phyloP scores from a whole-genome alignment of 2,113 vertebrate species.

The Amphiprion percula region DNA sequence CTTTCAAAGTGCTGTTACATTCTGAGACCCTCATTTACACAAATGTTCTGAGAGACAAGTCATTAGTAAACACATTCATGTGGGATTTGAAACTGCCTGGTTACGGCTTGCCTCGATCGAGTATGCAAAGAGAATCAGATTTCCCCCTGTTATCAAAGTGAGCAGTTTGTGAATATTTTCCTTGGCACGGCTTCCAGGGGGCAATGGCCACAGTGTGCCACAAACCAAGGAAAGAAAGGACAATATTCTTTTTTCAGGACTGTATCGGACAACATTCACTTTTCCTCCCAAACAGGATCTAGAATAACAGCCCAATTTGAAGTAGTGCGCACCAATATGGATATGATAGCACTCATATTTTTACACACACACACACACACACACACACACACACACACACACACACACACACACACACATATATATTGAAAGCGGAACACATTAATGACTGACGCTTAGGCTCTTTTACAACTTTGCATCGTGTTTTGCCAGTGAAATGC shows the following conservation, averaged over 20 bases:
- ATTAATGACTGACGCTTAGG: too few species aligned
- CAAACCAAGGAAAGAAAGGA: slow-evolving; percentile 66
- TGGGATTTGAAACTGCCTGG: slow-evolving; percentile 45
- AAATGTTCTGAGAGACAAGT: slow-evolving; percentile 50
- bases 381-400: too few species aligned
- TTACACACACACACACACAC: too few species aligned
- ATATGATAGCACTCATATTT: not conserved
- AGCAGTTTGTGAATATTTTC: slow-evolving; percentile 71
- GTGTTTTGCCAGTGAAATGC: too few species aligned
- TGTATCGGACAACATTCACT: slow-evolving; percentile 39
- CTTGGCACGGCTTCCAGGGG: slow-evolving; percentile 52
- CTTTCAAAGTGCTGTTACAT: slow-evolving; percentile 41
- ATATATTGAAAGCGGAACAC: too few species aligned
- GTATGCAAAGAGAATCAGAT: slow-evolving; percentile 56
- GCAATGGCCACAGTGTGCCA: slow-evolving; percentile 54
- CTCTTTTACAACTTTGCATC: too few species aligned
- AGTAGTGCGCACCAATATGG: slow-evolving; percentile 27
- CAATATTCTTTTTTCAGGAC: slow-evolving; percentile 59
- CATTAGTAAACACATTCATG: slow-evolving; percentile 59
- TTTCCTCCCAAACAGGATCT: slow-evolving; percentile 38
- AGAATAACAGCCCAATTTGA: slow-evolving; percentile 44
- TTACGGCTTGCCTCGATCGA: slow-evolving; percentile 43
- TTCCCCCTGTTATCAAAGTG: slow-evolving; percentile 71
- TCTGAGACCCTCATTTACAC: slow-evolving; percentile 58
- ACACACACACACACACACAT: too few species aligned